These are phyloP conservation scores for Ctenosaura bakeri DNA, from an alignment of 2,797 vertebrate genomes.

Conservation along the genomic window DNA sequence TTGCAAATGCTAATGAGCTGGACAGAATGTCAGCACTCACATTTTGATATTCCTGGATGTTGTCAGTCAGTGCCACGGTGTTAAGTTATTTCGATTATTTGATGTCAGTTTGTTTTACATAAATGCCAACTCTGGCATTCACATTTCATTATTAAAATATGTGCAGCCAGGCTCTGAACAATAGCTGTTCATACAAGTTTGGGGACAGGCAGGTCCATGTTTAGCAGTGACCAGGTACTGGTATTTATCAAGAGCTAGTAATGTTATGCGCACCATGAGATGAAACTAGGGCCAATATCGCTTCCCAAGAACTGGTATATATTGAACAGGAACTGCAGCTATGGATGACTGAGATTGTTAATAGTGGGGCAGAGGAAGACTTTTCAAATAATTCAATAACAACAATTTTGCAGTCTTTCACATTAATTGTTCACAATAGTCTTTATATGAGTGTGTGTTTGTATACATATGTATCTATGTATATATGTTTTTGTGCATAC, in stretches of 20 bases:
- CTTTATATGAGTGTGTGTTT: not conserved
- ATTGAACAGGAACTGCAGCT: not conserved
- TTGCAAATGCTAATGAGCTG: conserved; percentile 43
- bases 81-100: conserved; percentile 70
- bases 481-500: too few relatives aligned
- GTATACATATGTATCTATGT: too few relatives aligned
- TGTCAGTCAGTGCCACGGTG: conserved; percentile 67
- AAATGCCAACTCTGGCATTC: conserved; percentile 49
- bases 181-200: conserved; percentile 27
- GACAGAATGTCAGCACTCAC: conserved; percentile 46
- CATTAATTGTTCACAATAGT: not conserved
- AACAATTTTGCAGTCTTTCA: not conserved
- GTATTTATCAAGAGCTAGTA: not conserved
- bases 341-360: too few relatives aligned
- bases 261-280: not conserved
- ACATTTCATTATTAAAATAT: conserved; percentile 57
- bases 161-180: conserved; percentile 36
- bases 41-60: conserved; percentile 50
- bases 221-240: not conserved
- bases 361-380: too few relatives aligned
- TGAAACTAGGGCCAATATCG: not conserved
- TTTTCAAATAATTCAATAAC: not conserved
- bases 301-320: not conserved
- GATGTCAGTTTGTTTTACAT: conserved; percentile 64
- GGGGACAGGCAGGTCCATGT: not conserved